Percentiles rank a stretch among this genome's conserved stretches.
Evolutionary conservation across 2,888 invertebrate species (phyloP).

Genomic region (Lochmaea capreae): DNA sequence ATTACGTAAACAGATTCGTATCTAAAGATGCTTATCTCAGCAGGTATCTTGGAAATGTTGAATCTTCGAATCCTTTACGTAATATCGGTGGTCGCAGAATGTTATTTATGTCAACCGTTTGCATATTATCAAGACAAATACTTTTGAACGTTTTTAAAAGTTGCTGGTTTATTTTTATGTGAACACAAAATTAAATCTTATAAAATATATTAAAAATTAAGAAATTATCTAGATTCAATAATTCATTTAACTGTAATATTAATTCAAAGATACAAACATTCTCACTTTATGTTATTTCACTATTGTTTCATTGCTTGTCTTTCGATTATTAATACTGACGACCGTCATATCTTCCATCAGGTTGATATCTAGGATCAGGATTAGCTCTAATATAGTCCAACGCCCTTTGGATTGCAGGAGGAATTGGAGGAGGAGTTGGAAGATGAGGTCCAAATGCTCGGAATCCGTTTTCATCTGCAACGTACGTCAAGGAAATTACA

Average conservation of each 20-base stretch:
- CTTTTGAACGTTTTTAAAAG: neutral
- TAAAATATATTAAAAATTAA: neutral
- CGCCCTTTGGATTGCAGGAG: conserved; percentile 75
- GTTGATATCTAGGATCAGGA: conserved; percentile 63
- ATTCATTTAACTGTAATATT: neutral
- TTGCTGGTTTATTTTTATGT: neutral
- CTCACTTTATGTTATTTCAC: too few species aligned
- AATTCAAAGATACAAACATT: too few species aligned
- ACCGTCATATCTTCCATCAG: conserved; percentile 15
- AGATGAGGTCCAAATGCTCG: conserved; percentile 67
- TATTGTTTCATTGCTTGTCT: too few species aligned
- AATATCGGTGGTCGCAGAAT: neutral
- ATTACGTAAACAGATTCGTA: neutral
- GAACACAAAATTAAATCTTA: neutral
- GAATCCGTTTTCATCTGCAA: conserved; percentile 73
- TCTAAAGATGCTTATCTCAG: neutral
- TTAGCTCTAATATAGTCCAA: conserved; percentile 75
- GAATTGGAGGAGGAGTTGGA: conserved; percentile 76
- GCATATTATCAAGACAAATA: neutral
- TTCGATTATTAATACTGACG: neutral
- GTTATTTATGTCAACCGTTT: neutral
- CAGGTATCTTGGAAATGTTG: neutral
- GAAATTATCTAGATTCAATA: neutral
- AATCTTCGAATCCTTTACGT: neutral
- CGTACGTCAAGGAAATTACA: conserved; percentile 59